These are phyloP conservation scores for Valencia hispanica DNA, from an alignment of 2,797 vertebrate species.

Conservation along the genomic window DNA sequence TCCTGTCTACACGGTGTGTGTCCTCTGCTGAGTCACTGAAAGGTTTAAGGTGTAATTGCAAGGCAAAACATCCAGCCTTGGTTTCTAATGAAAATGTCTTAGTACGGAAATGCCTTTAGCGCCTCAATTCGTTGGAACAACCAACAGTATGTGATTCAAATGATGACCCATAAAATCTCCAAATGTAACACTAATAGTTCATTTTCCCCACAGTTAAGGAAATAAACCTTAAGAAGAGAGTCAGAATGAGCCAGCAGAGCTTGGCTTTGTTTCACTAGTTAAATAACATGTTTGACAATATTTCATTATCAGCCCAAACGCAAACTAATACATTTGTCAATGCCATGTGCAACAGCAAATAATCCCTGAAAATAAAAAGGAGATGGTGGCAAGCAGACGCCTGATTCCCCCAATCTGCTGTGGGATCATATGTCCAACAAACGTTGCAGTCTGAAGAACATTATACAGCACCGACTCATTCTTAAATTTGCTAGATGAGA, in stretches of 20 bases:
- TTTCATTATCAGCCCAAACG: neutral
- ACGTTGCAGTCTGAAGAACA: neutral
- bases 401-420: conserved; percentile 6
- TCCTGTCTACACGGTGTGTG: conserved; percentile 24
- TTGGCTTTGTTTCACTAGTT: neutral
- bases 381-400: neutral
- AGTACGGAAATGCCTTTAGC: conserved; percentile 28
- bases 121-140: conserved; percentile 4
- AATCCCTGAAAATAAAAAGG: conserved; percentile 56
- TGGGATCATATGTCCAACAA: conserved; percentile 12
- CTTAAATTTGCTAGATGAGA: neutral
- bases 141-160: conserved; percentile 1
- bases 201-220: neutral
- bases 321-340: neutral
- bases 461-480: conserved; percentile 4
- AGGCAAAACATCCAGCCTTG: conserved; percentile 24
- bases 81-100: conserved; percentile 40
- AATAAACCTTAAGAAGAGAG: neutral
- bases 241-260: neutral
- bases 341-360: conserved; percentile 27
- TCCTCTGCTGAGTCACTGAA: conserved; percentile 54
- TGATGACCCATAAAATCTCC: neutral
- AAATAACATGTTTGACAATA: conserved; percentile 8
- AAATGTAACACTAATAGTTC: neutral
- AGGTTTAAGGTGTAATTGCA: conserved; percentile 30